These are phyloP conservation scores for Sphyrna mokarran DNA, from an alignment of 2,113 vertebrate genomes.

Conservation along the genomic window DNA sequence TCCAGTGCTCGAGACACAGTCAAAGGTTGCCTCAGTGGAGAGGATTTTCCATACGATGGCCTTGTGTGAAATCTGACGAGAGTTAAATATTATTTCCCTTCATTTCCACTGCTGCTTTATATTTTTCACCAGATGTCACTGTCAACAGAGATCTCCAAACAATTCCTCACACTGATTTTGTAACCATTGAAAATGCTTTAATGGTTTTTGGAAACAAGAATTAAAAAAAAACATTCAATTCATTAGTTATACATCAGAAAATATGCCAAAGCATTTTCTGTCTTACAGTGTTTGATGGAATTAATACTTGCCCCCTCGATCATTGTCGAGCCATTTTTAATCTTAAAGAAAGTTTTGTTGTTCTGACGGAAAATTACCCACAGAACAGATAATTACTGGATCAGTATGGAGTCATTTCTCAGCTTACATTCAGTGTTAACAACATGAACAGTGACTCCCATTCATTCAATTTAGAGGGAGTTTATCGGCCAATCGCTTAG, in stretches of 20 bases:
- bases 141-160: not conserved
- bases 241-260: not conserved
- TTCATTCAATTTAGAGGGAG: not conserved
- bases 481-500: not conserved
- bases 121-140: not conserved
- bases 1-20: not conserved
- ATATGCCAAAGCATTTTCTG: not conserved
- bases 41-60: not conserved
- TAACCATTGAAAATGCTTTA: not conserved
- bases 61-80: not conserved
- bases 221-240: not conserved
- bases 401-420: not conserved
- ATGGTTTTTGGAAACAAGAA: not conserved
- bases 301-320: not conserved
- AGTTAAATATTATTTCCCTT: not conserved
- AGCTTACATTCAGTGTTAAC: not conserved
- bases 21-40: not conserved
- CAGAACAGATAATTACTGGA: not conserved
- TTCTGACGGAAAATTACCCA: not conserved
- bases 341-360: not conserved
- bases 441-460: not conserved
- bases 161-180: not conserved
- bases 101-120: not conserved
- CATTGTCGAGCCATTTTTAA: not conserved
- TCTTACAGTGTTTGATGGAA: not conserved